Conservation (phyloP, 2,113 vertebrate species). For the Ciconia stormi region DNA sequence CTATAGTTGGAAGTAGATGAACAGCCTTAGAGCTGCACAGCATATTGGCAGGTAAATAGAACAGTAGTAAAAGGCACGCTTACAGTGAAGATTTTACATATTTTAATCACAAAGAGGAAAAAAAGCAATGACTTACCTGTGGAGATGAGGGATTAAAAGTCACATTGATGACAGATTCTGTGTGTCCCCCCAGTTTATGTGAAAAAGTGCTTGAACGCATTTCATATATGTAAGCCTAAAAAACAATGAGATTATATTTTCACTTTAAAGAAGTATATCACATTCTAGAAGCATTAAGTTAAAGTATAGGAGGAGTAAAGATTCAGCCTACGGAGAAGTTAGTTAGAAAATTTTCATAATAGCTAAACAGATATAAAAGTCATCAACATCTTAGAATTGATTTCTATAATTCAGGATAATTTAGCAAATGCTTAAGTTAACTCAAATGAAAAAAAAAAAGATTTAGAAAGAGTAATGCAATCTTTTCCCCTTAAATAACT, state of each 20-base stretch:
- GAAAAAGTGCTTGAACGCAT: constrained; percentile 78
- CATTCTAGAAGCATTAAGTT: background rate
- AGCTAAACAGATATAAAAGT: background rate
- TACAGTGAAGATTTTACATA: background rate
- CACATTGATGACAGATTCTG: constrained; percentile 79
- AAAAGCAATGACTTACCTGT: constrained; percentile 70
- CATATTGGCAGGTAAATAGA: background rate
- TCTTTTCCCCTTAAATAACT: background rate
- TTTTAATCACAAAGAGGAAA: background rate
- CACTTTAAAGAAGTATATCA: background rate
- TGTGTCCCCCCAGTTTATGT: constrained; percentile 79
- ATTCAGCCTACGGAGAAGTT: background rate
- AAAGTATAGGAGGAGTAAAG: background rate
- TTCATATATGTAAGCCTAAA: constrained; percentile 87
- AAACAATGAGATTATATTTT: background rate
- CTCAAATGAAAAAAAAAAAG: background rate
- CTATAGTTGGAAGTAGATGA: background rate
- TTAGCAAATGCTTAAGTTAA: background rate
- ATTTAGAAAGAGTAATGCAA: background rate
- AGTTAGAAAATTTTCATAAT: background rate
- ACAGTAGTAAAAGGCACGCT: background rate
- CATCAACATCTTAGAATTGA: background rate
- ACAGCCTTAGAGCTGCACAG: background rate
- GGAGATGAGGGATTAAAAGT: constrained; percentile 82
- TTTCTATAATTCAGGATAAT: background rate